phyloP scores from a whole-genome alignment of 1,140 invertebrate species.

The Chlorops oryzae region DNA sequence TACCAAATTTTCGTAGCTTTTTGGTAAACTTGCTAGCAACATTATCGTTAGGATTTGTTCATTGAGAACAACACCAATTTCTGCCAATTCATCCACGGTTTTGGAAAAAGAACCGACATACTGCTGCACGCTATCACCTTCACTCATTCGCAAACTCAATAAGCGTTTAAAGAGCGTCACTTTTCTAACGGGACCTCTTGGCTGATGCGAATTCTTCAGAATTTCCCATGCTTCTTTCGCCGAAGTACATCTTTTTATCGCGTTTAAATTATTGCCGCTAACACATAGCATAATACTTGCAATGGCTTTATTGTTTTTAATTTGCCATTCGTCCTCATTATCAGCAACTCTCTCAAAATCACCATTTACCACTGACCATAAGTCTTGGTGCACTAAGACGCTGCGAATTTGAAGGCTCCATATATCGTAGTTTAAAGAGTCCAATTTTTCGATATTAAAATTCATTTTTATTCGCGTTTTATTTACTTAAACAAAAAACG shows the following conservation, averaged over 20 bases:
- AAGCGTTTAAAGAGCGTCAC: constrained; percentile 14
- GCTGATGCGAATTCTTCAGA: constrained; percentile 6
- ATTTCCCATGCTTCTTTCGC: constrained; percentile 8
- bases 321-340: neutral
- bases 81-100: constrained; percentile 12
- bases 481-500: too few relatives aligned
- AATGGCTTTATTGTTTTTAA: constrained; percentile 1
- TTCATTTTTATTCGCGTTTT: neutral
- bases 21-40: constrained; percentile 5
- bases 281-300: constrained; percentile 6
- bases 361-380: neutral
- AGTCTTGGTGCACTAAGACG: constrained; percentile 1
- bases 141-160: constrained; percentile 5
- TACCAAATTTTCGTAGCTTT: constrained; percentile 14
- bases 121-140: neutral
- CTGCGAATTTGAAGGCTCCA: constrained; percentile 7
- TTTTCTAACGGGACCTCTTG: constrained; percentile 12
- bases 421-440: constrained; percentile 8
- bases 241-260: constrained; percentile 9
- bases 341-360: neutral
- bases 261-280: constrained; percentile 2
- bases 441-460: constrained; percentile 13
- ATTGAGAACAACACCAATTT: constrained; percentile 10
- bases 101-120: constrained; percentile 6
- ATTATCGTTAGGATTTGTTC: constrained; percentile 14